Evolutionary conservation across 1,140 invertebrate genomes (phyloP), one percentile per base, ranked within the genome.

Genomic region (Trichonephila inaurata): DNA sequence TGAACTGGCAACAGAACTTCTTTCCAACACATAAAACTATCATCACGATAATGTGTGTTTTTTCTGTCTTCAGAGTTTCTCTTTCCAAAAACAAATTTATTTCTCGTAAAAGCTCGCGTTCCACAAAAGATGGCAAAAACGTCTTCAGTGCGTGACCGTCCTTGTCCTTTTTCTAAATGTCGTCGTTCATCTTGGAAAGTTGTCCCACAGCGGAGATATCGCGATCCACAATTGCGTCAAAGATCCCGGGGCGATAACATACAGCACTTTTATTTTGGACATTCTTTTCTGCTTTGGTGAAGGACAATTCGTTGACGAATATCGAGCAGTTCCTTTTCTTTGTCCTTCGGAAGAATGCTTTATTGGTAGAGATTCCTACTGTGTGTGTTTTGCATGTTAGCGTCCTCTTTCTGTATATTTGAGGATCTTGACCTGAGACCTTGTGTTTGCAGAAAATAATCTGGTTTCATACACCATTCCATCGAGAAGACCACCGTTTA

Each of bases 71-170:
- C 21, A 69, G 24, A 24, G 14, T 69, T 24, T 28, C 10, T 51
- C 33, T 69, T 69, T 69, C 66, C 21, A 69, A 69, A 69, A 2
- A 69, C n/a, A 69, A 8, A 12, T 12, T n/a, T 69, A 24, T 62
- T 69, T 24, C 66, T 69, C 24, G 21, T 24, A 69, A 69, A 69
- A 10, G 5, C 10, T n/a, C 10, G 7, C 7, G 66, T n/a, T 14
- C 66, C 24, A 28, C 66, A 28, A 69, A 24, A 69, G 14, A 21
- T 14, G 66, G 24, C 10, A n/a, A 28, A 77, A 77, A 77, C 28
- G 19, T 77, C 72, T 77, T 77, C 14, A 40, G 72, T 40, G 72
- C 72, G 72, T 77, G 72, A 77, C 72, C 72, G 72, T 40, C 72
- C 72, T 77, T 77, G 72, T 40, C 72, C 72, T 40, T 77, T 14